A percentile compares a stretch with the other conserved stretches of the same genome.
These are phyloP conservation scores for Procambarus clarkii DNA, from an alignment of 1,140 invertebrate genomes.

Conservation along the genomic window DNA sequence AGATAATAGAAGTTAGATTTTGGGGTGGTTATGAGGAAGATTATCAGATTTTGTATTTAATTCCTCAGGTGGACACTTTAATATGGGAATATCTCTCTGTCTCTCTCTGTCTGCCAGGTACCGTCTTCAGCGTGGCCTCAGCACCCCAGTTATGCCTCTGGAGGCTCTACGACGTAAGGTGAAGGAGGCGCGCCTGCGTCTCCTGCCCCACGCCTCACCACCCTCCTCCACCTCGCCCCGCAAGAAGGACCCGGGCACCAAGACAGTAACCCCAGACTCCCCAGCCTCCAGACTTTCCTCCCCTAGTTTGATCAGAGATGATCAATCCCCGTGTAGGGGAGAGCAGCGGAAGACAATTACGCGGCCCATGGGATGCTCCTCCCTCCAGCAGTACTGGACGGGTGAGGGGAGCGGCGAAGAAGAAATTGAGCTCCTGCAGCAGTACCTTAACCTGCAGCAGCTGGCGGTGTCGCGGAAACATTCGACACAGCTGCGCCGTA, in stretches of 20 bases:
- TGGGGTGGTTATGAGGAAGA: too few relatives aligned
- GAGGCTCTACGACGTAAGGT: conserved; percentile 54
- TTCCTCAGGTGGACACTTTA: not conserved
- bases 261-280: not conserved
- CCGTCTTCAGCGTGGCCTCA: conserved; percentile 21
- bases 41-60: not conserved
- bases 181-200: conserved; percentile 46
- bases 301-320: not conserved
- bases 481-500: conserved; percentile 55
- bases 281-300: conserved; percentile 1
- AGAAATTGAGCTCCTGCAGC: conserved; percentile 59
- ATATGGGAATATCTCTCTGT: not conserved
- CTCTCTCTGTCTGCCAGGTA: conserved; percentile 29
- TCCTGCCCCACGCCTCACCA: conserved; percentile 39
- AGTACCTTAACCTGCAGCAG: conserved; percentile 64
- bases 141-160: conserved; percentile 41
- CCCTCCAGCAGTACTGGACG: conserved; percentile 45
- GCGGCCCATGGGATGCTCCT: not conserved
- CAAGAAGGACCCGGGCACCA: not conserved
- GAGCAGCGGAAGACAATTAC: not conserved
- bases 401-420: conserved; percentile 39
- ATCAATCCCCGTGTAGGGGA: not conserved
- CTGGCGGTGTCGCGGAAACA: conserved; percentile 53
- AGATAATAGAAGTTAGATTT: too few relatives aligned
- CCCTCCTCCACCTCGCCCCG: not conserved